Evolutionary conservation across 2,797 vertebrate genomes (phyloP), one percentile per base, ranked within the genome.

Genomic region (Labroides dimidiatus): DNA sequence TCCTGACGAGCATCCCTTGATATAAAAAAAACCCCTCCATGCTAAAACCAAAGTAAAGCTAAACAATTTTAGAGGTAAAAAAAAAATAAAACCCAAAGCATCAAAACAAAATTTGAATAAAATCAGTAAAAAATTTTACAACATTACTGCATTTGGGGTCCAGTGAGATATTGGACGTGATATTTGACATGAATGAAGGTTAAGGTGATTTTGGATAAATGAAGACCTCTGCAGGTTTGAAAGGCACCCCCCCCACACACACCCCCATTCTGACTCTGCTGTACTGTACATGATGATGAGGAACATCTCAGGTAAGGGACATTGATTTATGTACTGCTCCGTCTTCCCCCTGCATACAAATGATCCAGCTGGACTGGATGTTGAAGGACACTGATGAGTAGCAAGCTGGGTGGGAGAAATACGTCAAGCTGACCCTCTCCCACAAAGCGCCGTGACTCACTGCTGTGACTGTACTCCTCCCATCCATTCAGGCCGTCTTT

Each of bases 341-440:
- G 0, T 49, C 64, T 44, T 21, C 16, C 50, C 23, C 14, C 39
- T 2, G 41, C 66, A 75, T 72, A 64, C 62, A 54, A 56, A 81
- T 70, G 45, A 59, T 24, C 36, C 60, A 69, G 59, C 69, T 64
- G 74, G 64, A 43, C 15, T 6, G 51, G n/a, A 44, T 69, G 58
- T 42, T 33, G 72, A 84, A 87, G 77, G 78, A 49, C 77, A 62
- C 33, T 33, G 70, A 61, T 70, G 80, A 72, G 56, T 60, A 37
- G 65, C 4, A 4, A 53, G 37, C 17, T 52, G 66, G 66, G 61
- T 58, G 66, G 66, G 75, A 72, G 57, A 77, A 67, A 43, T 64
- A 76, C 55, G 54, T 72, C 83, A 78, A 14, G 13, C 53, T 72
- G 74, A 75, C 65, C 62, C 59, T 65, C 52, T 45, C 39, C 58